Evolutionary conservation across 2,113 vertebrate species (phyloP).

Genomic region (Cynocephalus volans): DNA sequence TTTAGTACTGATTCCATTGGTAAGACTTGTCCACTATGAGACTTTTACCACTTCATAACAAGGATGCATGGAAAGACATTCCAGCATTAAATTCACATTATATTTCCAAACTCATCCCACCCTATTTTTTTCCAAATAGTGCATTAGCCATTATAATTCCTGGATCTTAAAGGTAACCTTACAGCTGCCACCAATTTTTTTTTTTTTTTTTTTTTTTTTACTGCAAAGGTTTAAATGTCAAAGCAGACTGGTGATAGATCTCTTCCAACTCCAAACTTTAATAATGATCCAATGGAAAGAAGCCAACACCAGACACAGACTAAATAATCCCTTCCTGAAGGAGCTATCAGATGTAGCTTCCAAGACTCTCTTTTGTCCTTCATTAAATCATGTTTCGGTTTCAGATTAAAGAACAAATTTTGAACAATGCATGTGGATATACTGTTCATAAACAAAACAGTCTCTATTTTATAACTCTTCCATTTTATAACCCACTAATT

Average conservation of each 20-base stretch:
- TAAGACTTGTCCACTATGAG: neutral
- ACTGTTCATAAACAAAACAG: neutral
- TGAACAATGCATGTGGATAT: neutral
- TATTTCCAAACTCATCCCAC: neutral
- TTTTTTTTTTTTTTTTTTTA: neutral
- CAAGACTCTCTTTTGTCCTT: neutral
- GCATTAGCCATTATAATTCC: neutral
- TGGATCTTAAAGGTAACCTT: neutral
- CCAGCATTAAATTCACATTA: neutral
- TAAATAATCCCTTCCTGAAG: neutral
- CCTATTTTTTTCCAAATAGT: neutral
- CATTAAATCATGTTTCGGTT: neutral
- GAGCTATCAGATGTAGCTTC: neutral
- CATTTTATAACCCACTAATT: neutral
- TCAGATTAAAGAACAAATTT: neutral
- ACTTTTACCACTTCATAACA: neutral
- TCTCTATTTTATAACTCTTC: neutral
- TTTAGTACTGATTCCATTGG: neutral
- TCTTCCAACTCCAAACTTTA: neutral
- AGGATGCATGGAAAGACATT: neutral
- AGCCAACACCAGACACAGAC: neutral
- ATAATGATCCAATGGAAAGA: neutral
- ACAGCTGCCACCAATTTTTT: neutral
- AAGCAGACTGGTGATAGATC: neutral
- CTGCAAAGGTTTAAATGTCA: neutral